Conservation (phyloP, 2,888 invertebrate genomes). For the Melanotus villosus region DNA sequence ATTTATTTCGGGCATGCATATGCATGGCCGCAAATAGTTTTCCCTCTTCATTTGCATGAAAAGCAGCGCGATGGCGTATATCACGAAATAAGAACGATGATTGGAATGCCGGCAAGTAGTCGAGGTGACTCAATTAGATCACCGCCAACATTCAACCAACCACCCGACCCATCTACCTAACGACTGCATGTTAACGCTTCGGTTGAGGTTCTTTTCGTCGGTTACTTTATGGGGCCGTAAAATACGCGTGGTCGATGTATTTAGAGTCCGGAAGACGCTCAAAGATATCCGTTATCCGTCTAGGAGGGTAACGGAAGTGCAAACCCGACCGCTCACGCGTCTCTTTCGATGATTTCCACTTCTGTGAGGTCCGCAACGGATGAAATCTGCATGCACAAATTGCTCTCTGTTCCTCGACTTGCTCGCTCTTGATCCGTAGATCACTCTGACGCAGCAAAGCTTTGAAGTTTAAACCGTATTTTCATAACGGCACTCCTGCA, state of each 20-base stretch:
- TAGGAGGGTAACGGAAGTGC: slow-evolving; percentile 51
- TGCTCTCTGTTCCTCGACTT: slow-evolving; percentile 57
- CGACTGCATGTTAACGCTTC: slow-evolving; percentile 19
- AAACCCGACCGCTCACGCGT: slow-evolving; percentile 54
- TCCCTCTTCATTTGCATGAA: slow-evolving; percentile 49
- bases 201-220: slow-evolving; percentile 29
- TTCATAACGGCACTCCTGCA: slow-evolving; percentile 60
- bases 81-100: slow-evolving; percentile 23
- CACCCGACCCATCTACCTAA: no score
- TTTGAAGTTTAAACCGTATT: slow-evolving; percentile 66
- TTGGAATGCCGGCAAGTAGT: slow-evolving; percentile 14
- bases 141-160: no score
- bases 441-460: slow-evolving; percentile 60
- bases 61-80: slow-evolving; percentile 39
- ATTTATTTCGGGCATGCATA: slow-evolving; percentile 46
- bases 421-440: slow-evolving; percentile 61
- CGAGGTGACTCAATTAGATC: slow-evolving; percentile 30
- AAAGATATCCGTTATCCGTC: slow-evolving; percentile 55
- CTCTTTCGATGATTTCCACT: slow-evolving; percentile 60
- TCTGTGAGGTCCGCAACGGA: slow-evolving; percentile 53
- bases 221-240: slow-evolving; percentile 40
- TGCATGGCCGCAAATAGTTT: slow-evolving; percentile 50
- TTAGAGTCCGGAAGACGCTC: slow-evolving; percentile 49
- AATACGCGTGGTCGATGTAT: slow-evolving; percentile 41
- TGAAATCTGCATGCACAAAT: slow-evolving; percentile 66